Evolutionary conservation across 2,113 vertebrate species (phyloP).

Genomic region (Pholis gunnellus): DNA sequence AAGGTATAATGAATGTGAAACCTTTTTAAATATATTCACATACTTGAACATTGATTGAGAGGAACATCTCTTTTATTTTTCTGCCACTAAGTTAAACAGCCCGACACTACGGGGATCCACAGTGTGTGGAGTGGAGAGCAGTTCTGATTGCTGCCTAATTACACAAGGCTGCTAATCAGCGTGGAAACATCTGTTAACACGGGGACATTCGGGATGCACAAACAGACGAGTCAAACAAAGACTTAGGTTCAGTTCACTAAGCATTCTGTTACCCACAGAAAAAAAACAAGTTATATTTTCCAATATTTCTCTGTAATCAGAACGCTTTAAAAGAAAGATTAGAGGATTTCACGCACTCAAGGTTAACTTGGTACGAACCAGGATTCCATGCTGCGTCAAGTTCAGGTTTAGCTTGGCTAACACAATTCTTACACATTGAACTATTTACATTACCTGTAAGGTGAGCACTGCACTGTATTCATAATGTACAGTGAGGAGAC

Average conservation of each 20-base stretch:
- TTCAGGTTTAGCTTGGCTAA: neutral
- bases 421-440: rapidly evolving
- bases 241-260: constrained; percentile 27
- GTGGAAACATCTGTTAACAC: constrained; percentile 69
- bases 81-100: neutral
- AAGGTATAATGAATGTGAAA: neutral
- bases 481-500: neutral
- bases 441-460: neutral
- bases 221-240: constrained; percentile 41
- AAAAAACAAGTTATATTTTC: neutral
- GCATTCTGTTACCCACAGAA: neutral
- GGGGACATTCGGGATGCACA: constrained; percentile 1
- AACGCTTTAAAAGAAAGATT: neutral
- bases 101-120: neutral
- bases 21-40: neutral
- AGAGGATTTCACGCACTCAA: neutral
- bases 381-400: neutral
- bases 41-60: neutral
- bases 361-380: neutral
- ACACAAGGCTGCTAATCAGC: constrained; percentile 62
- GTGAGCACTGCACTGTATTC: neutral
- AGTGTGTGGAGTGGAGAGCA: constrained; percentile 5
- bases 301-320: constrained; percentile 1
- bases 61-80: neutral
- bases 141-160: constrained; percentile 58